Conservation (phyloP, 2,113 vertebrate genomes). For the Anguilla japonica region DNA sequence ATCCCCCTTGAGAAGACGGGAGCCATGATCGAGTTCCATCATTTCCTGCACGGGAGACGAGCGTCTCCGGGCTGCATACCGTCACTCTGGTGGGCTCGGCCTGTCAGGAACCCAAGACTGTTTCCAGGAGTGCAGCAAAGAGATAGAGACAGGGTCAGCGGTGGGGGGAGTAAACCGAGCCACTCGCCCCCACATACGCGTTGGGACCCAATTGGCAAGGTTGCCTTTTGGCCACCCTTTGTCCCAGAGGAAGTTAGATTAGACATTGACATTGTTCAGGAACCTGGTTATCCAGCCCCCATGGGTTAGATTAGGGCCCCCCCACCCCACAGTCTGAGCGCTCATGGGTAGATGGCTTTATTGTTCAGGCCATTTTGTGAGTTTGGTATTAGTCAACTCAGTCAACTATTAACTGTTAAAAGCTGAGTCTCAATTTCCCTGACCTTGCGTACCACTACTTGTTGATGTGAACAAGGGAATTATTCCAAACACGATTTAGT, state of each 20-base stretch:
- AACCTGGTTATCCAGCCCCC: conserved; percentile 59
- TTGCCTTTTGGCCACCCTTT: conserved; percentile 48
- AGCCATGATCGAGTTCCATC: conserved; percentile 72
- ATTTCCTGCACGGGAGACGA: conserved; percentile 72
- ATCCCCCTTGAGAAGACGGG: conserved; percentile 64
- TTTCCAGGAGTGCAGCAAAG: conserved; percentile 66
- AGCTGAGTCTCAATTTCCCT: conserved; percentile 13
- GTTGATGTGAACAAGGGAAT: not conserved
- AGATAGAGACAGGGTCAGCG: conserved; percentile 70
- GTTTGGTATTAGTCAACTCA: conserved; percentile 31
- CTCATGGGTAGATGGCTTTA: conserved; percentile 20
- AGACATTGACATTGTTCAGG: conserved; percentile 67
- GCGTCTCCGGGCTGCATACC: conserved; percentile 66
- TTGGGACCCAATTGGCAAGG: conserved; percentile 56
- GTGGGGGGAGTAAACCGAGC: conserved; percentile 59
- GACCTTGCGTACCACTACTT: not conserved
- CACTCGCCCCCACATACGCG: conserved; percentile 58
- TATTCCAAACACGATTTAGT: not conserved
- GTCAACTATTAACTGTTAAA: not conserved
- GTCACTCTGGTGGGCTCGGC: conserved; percentile 57
- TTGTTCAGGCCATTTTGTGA: conserved; percentile 45
- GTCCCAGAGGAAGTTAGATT: conserved; percentile 71
- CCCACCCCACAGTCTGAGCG: conserved; percentile 8
- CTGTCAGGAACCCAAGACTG: conserved; percentile 68
- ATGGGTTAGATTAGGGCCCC: not conserved